Evolutionary conservation across 1,140 invertebrate genomes (phyloP).

Genomic region (Bombus superbus): DNA sequence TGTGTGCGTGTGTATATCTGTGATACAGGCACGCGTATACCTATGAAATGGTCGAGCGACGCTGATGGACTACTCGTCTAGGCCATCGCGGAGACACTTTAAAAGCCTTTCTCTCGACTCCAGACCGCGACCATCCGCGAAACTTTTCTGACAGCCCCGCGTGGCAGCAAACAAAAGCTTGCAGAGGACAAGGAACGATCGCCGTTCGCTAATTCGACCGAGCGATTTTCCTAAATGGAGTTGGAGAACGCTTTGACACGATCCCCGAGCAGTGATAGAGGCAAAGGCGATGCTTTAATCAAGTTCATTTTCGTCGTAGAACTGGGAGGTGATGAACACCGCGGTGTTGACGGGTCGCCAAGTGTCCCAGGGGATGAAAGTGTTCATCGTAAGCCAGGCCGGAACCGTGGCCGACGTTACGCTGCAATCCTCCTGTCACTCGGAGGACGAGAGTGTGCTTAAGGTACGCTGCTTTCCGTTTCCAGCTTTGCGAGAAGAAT

Average conservation of each 20-base stretch:
- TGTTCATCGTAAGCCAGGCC: constrained; percentile 96
- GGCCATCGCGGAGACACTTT: constrained; percentile 19
- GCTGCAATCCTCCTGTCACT: constrained; percentile 96
- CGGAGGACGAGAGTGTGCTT: constrained; percentile 96
- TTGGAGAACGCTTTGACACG: constrained; percentile 26
- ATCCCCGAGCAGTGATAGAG: neutral
- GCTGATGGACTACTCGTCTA: neutral
- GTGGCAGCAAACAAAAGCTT: constrained; percentile 37
- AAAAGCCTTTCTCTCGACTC: constrained; percentile 12
- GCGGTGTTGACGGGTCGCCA: constrained; percentile 96
- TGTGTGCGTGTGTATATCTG: neutral
- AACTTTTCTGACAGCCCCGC: constrained; percentile 38
- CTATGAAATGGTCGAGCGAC: constrained; percentile 10
- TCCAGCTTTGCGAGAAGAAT: neutral
- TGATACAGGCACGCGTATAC: constrained; percentile 1
- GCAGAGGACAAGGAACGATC: constrained; percentile 24
- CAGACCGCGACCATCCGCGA: constrained; percentile 10
- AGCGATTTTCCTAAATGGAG: neutral
- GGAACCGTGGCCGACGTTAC: constrained; percentile 97
- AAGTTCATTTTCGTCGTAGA: constrained; percentile 85
- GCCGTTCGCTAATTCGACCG: constrained; percentile 7
- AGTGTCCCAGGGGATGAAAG: constrained; percentile 96
- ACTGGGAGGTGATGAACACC: constrained; percentile 97
- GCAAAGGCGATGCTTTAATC: constrained; percentile 39
- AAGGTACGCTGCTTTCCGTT: constrained; percentile 88